Conservation (phyloP, 2,113 vertebrate species). For the Addax nasomaculatus region DNA sequence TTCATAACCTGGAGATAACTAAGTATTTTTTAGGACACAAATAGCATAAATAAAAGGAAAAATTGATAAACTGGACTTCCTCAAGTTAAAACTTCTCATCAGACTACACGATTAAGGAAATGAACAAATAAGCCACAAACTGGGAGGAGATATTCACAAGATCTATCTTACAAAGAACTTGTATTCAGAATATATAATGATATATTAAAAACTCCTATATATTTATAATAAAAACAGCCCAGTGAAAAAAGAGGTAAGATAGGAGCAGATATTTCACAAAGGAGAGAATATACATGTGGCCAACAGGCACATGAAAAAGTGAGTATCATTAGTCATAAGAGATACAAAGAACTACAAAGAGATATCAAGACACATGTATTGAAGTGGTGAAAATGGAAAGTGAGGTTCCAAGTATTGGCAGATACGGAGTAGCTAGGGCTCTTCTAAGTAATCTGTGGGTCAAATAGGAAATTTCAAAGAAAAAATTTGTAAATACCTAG, state of each 20-base stretch:
- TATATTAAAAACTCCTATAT: not conserved
- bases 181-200: not conserved
- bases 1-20: not conserved
- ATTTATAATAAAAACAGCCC: not conserved
- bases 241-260: not conserved
- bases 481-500: not conserved
- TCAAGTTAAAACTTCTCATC: not conserved
- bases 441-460: not conserved
- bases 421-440: not conserved
- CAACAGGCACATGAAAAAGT: not conserved
- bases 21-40: not conserved
- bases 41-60: not conserved
- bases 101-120: not conserved
- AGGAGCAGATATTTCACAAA: not conserved
- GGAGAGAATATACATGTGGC: not conserved
- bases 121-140: not conserved
- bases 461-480: not conserved
- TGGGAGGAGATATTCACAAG: not conserved
- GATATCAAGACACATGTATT: not conserved
- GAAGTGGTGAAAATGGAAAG: not conserved
- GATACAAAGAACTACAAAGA: not conserved
- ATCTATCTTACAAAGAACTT: not conserved
- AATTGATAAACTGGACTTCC: not conserved
- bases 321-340: not conserved
- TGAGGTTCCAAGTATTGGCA: not conserved